These are phyloP conservation scores for Amphiura filiformis DNA, from an alignment of 35 echinoderm and acorn worm genomes.

Conservation along the genomic window DNA sequence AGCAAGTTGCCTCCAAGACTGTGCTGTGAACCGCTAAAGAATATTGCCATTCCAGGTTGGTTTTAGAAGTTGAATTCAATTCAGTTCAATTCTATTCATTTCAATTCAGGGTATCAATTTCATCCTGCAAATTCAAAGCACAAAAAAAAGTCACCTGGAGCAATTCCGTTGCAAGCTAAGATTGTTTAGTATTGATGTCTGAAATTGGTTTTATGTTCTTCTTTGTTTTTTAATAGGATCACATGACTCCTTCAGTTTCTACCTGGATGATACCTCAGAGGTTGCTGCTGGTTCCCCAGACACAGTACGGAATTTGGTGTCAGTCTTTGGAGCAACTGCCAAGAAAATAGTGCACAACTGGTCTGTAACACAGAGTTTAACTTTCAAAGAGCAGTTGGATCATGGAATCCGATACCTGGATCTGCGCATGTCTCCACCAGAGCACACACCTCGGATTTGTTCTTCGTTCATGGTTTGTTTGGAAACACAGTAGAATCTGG, in stretches of 20 bases:
- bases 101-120: neutral
- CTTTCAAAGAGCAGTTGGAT: conserved; percentile 64
- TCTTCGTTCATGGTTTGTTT: conserved; percentile 76
- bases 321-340: conserved; percentile 59
- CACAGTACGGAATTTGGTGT: conserved; percentile 71
- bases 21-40: conserved; percentile 61
- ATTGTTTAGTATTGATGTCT: neutral
- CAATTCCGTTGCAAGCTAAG: neutral
- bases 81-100: neutral
- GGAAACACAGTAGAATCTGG: conserved; percentile 33
- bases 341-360: conserved; percentile 70
- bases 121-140: too few species aligned
- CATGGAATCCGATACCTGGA: conserved; percentile 76
- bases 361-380: conserved; percentile 65
- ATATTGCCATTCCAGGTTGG: conserved; percentile 82
- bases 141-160: neutral
- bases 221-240: conserved; percentile 59
- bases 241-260: conserved; percentile 75
- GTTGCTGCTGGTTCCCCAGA: conserved; percentile 75
- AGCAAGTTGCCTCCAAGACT: conserved; percentile 33
- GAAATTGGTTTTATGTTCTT: too few species aligned
- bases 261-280: conserved; percentile 34
- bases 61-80: neutral
- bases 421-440: conserved; percentile 47
- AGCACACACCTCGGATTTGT: conserved; percentile 36